A percentile compares a stretch with the other conserved stretches of the same genome.
Conservation (phyloP, 2,113 vertebrate genomes). For the Myxocyprinus asiaticus region DNA sequence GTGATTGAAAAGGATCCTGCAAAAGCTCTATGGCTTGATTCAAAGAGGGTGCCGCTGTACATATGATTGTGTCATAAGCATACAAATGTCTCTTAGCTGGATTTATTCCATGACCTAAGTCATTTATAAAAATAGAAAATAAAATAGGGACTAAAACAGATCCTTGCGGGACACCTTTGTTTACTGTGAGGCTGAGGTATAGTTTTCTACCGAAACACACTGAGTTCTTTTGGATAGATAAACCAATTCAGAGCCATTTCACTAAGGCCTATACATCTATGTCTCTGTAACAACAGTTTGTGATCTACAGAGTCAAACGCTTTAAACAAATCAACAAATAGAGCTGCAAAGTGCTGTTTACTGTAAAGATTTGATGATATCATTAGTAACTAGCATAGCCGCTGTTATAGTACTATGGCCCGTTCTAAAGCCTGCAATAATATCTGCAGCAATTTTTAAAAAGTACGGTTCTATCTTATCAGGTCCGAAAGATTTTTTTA, state of each 20-base stretch:
- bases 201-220: not conserved
- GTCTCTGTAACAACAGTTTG: no score
- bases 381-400: no score
- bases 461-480: no score
- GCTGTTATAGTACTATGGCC: no score
- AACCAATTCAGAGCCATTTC: not conserved
- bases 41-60: not conserved
- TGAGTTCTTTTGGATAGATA: not conserved
- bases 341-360: no score
- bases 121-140: not conserved
- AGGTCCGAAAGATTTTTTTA: no score
- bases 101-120: not conserved
- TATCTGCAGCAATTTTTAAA: no score
- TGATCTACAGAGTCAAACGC: no score
- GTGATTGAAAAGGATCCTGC: not conserved
- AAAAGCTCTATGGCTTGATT: not conserved
- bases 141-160: not conserved
- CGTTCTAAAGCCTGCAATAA: no score
- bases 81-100: not conserved
- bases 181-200: not conserved
- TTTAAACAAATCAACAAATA: no score
- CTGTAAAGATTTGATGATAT: no score
- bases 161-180: not conserved
- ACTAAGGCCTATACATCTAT: not conserved
- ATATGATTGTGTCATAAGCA: not conserved